A percentile compares a stretch with the other conserved stretches of the same genome.
Conservation (phyloP, 2,797 vertebrate genomes). For the Remorina albescens region DNA sequence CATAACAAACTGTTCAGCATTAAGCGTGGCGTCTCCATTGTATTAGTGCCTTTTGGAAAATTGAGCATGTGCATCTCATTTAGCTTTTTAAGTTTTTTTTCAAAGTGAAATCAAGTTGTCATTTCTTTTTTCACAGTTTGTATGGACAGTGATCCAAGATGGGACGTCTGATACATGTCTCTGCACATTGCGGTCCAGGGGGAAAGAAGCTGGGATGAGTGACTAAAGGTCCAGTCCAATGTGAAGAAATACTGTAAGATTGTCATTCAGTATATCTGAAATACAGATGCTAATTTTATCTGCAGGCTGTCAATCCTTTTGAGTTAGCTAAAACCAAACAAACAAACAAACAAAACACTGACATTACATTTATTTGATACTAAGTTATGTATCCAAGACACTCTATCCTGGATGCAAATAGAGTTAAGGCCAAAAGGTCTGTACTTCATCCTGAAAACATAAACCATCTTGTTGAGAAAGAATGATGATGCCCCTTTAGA, state of each 20-base stretch:
- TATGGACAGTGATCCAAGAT: slow-evolving; percentile 51
- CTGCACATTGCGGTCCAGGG: slow-evolving; percentile 36
- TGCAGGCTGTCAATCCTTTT: slow-evolving; percentile 9
- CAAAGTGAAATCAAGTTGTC: slow-evolving; percentile 56
- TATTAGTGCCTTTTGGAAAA: slow-evolving; percentile 54
- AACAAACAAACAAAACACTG: background rate
- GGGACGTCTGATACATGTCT: slow-evolving; percentile 59
- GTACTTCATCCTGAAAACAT: slow-evolving; percentile 29
- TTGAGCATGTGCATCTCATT: slow-evolving; percentile 75
- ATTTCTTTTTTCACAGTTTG: slow-evolving; percentile 55
- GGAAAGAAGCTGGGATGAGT: slow-evolving; percentile 42
- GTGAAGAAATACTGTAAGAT: slow-evolving; percentile 30
- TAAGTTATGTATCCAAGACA: background rate
- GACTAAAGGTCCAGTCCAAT: slow-evolving; percentile 33
- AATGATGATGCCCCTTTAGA: slow-evolving; percentile 31
- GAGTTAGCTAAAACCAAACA: background rate
- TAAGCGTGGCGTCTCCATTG: slow-evolving; percentile 56
- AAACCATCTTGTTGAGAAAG: slow-evolving; percentile 24
- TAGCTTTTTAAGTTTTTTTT: slow-evolving; percentile 35
- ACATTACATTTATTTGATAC: slow-evolving; percentile 4
- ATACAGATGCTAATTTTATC: slow-evolving; percentile 31
- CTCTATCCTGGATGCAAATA: no score
- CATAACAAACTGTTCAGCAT: slow-evolving; percentile 51
- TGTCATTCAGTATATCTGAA: slow-evolving; percentile 32
- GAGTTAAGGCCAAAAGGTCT: no score